phyloP scores from a whole-genome alignment of 2,888 invertebrate species.

The Ophion obscuratus region DNA sequence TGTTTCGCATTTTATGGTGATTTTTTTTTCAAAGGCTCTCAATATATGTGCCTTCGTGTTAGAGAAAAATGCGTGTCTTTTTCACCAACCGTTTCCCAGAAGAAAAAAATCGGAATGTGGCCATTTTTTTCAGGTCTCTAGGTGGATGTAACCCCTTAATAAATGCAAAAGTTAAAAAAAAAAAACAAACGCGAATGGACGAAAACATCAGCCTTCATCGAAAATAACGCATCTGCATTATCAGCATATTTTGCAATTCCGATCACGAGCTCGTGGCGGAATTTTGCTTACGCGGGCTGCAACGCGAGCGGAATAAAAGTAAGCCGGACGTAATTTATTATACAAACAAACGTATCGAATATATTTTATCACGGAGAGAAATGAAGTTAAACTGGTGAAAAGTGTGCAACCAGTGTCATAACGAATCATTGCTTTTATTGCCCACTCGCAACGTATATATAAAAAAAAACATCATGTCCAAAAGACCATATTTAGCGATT shows the following conservation, averaged over 20 bases:
- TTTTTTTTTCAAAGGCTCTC: too few relatives aligned
- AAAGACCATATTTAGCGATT: too few relatives aligned
- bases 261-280: background rate
- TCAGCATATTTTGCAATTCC: constrained; percentile 4
- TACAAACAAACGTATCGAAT: background rate
- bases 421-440: background rate
- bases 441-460: background rate
- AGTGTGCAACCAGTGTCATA: background rate
- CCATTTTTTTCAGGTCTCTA: too few relatives aligned
- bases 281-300: constrained; percentile 22
- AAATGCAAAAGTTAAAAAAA: background rate
- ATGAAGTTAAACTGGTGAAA: background rate
- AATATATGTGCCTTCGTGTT: too few relatives aligned
- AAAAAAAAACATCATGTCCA: background rate
- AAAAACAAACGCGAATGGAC: background rate
- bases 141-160: too few relatives aligned
- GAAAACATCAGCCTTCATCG: background rate
- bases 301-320: background rate
- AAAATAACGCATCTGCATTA: background rate
- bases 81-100: too few relatives aligned
- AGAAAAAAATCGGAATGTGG: too few relatives aligned
- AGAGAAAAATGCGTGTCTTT: too few relatives aligned
- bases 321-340: background rate
- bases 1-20: too few relatives aligned
- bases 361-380: background rate